These are phyloP conservation scores for Ephialtes manifestator DNA, from an alignment of 2,888 invertebrate species.

Conservation along the genomic window DNA sequence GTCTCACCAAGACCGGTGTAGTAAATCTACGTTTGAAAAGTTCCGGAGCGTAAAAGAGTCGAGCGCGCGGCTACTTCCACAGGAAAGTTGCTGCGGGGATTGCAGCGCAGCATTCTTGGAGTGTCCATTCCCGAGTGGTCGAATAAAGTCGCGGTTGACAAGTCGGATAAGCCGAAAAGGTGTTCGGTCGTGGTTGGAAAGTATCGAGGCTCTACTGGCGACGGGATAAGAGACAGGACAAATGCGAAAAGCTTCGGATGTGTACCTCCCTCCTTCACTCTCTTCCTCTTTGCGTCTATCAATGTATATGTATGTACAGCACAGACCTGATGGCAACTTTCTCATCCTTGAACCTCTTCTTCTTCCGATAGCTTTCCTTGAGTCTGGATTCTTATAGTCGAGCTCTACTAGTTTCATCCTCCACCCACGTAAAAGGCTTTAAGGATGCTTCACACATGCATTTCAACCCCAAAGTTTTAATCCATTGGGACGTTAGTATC, in stretches of 20 bases:
- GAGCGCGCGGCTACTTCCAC: conserved; percentile 36
- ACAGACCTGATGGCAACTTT: conserved; percentile 54
- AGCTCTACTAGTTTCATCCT: conserved; percentile 46
- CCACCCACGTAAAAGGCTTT: conserved; percentile 38
- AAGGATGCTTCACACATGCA: conserved; percentile 11
- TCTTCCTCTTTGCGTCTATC: conserved; percentile 27
- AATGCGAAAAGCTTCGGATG: conserved; percentile 57
- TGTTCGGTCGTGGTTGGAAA: conserved; percentile 53
- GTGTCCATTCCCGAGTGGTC: conserved; percentile 41
- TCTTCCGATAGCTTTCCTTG: conserved; percentile 39
- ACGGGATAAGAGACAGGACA: conserved; percentile 36
- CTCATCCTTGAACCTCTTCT: conserved; percentile 34
- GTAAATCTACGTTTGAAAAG: conserved; percentile 61
- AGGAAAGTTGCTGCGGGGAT: conserved; percentile 25
- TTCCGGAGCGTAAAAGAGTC: conserved; percentile 49
- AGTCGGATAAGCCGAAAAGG: conserved; percentile 69
- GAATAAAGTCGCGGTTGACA: conserved; percentile 62
- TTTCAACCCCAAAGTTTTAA: background rate
- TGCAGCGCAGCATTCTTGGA: conserved; percentile 39
- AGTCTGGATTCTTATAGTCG: conserved; percentile 40
- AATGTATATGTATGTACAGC: conserved; percentile 31
- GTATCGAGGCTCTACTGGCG: conserved; percentile 60
- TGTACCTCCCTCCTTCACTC: conserved; percentile 36
- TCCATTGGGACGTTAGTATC: too few species aligned
- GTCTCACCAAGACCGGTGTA: conserved; percentile 31